Base-by-base conservation (phyloP, 2,888 invertebrate genomes). In the Prosopocoilus inquinatus region DNA sequence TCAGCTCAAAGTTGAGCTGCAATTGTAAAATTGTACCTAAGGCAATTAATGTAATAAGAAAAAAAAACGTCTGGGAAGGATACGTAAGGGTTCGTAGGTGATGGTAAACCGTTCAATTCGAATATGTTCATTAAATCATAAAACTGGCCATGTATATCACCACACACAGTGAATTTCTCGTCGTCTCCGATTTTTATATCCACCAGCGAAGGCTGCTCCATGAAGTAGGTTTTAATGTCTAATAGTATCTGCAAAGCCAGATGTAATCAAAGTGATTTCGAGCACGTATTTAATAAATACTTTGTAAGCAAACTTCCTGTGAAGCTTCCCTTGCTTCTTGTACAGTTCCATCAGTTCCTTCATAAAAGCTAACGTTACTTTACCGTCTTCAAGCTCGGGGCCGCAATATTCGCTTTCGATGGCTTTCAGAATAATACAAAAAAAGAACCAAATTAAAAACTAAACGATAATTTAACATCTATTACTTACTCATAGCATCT, bases 51-150 rank as follows among this genome's bases (percentile, higher is more conserved):
- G 11, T 34, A 13, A 48, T 12, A 48, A n/a, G 11, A 4, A 36
- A 11, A 8, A 36, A 36, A 4, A 50, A 20, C 12, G 28, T 28
- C 15, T 50, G 36, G 64, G 72, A 78, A 80, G 80, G 81, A 80
- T 84, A 89, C 88, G 80, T 97, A 99, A 50, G 98, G 98, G 81
- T 99, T 99, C 28, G 86, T 86, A 74, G 90, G 86, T 0, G 96
- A 95, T 5, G 99, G 99, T 58, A 94, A 79, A n/a, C 97, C 98
- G 75, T 99, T 99, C 62, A 97, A 82, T 68, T 94, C 84, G 79
- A 99, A 99, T 70, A 99, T 96, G 78, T 99, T 96, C 85, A 97
- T 87, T 58, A 99, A 82, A 80, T 99, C 99, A 75, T 95, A 99
- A 82, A 88, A 99, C 79, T 99, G 99, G 51, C 99, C 99, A 75